A percentile compares a stretch with the other conserved stretches of the same genome.
These are phyloP conservation scores for Todiramphus saurophagus DNA, from an alignment of 2,113 vertebrate genomes.

Conservation along the genomic window DNA sequence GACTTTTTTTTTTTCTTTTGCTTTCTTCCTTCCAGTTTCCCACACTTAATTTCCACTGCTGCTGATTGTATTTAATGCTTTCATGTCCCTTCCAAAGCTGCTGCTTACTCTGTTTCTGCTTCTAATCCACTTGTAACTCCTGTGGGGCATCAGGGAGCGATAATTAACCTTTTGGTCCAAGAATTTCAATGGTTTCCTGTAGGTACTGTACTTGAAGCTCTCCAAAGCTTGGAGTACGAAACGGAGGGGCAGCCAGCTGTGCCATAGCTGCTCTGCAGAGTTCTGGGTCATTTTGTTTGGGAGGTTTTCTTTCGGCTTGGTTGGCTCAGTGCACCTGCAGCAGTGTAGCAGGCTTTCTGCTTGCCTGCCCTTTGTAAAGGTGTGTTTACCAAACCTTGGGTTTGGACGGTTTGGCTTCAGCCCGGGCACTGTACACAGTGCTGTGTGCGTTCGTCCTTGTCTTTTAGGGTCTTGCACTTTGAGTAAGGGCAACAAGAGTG, in stretches of 20 bases:
- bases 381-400: neutral
- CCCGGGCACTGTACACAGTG: neutral
- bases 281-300: neutral
- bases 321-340: neutral
- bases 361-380: neutral
- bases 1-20: neutral
- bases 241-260: neutral
- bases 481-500: neutral
- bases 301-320: neutral
- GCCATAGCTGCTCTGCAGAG: neutral
- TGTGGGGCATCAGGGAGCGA: neutral
- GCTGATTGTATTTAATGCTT: slow-evolving; percentile 16
- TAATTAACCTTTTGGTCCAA: slow-evolving; percentile 56
- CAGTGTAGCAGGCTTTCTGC: neutral
- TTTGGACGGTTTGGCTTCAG: neutral
- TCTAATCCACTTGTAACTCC: slow-evolving; percentile 58
- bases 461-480: neutral
- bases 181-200: slow-evolving; percentile 28
- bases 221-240: neutral
- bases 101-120: neutral
- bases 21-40: neutral
- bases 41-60: slow-evolving; percentile 27
- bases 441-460: neutral
- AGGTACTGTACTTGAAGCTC: neutral
- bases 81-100: slow-evolving; percentile 11